Percentiles rank a stretch among this genome's conserved stretches.
phyloP scores from a whole-genome alignment of 2,888 invertebrate species.

The Polymixis flavicincta region DNA sequence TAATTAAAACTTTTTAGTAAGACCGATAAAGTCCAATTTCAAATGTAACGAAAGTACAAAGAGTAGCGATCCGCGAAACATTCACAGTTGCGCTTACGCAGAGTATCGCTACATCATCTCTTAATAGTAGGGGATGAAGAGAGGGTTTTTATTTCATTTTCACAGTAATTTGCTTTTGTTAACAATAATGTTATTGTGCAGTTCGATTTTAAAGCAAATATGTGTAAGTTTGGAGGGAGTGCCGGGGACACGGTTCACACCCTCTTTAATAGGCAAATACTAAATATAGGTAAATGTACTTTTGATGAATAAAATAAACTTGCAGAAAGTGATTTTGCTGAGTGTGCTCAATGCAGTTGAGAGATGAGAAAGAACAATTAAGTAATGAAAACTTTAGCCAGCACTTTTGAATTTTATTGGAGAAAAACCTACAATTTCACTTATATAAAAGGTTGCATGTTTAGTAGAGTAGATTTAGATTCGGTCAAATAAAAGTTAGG shows the following conservation, averaged over 20 bases:
- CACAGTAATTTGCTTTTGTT: conserved; percentile 90
- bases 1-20: conserved; percentile 62
- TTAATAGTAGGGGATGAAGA: conserved; percentile 89
- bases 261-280: conserved; percentile 74
- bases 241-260: conserved; percentile 84
- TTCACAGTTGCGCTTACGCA: conserved; percentile 85
- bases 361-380: not conserved
- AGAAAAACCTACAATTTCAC: too few species aligned
- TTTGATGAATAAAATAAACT: conserved; percentile 57
- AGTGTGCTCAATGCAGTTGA: not conserved
- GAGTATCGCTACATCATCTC: conserved; percentile 89
- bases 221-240: conserved; percentile 81
- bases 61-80: conserved; percentile 76
- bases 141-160: conserved; percentile 89
- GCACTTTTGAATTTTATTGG: not conserved
- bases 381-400: not conserved
- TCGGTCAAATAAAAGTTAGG: not conserved
- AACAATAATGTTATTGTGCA: conserved; percentile 86
- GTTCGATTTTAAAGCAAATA: conserved; percentile 89
- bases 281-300: conserved; percentile 61
- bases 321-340: not conserved
- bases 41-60: conserved; percentile 65
- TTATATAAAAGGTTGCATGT: not conserved
- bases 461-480: not conserved
- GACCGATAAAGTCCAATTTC: conserved; percentile 67